Base-by-base conservation (phyloP, 2,113 vertebrate species). In the Scalopus aquaticus region DNA sequence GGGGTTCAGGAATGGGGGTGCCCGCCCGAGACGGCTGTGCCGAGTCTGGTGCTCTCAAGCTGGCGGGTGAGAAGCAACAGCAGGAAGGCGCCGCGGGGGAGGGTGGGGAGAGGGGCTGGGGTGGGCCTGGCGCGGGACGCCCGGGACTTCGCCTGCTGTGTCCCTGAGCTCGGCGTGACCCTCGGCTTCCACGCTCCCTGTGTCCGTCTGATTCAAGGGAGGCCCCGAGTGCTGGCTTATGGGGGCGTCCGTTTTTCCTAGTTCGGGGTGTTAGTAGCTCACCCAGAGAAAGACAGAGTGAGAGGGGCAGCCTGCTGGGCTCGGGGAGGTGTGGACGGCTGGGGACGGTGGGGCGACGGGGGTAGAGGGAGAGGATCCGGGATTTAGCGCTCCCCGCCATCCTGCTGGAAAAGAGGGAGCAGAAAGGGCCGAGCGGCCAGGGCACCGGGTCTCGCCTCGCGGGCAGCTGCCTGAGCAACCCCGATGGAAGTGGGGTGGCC, bases 401-500 rank as follows among this genome's bases (percentile, higher is more conserved):
- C 56, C 60, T 39, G 15, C 73, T 44, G 42, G 73, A 67, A 79
- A 42, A 62, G n/a, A 76, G n/a, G 16, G 10, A 6, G 60, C 35
- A 64, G 13, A 9, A 17, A 30, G 35, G 54, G 28, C n/a, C n/a
- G n/a, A n/a, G n/a, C n/a, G n/a, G n/a, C n/a, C n/a, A 37, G 2
- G 30, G 46, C 74, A 26, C 32, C 11, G n/a, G n/a, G n/a, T n/a
- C n/a, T n/a, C n/a, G n/a, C n/a, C n/a, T n/a, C n/a, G 5, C 1
- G 7, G 80, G 20, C 46, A 16, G 3, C 28, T 24, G 22, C 26
- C 32, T 3, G n/a, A 30, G n/a, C 22, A 30, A 20, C 26, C 44
- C 37, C 13, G 46, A 42, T 39, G 3, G 20, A 0, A 2, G 2
- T 2, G 7, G 30, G 35, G 16, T 16, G 69, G 44, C 7, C 5